Evolutionary conservation across 2,888 invertebrate genomes (phyloP).

Genomic region (Oeneis ivallda): DNA sequence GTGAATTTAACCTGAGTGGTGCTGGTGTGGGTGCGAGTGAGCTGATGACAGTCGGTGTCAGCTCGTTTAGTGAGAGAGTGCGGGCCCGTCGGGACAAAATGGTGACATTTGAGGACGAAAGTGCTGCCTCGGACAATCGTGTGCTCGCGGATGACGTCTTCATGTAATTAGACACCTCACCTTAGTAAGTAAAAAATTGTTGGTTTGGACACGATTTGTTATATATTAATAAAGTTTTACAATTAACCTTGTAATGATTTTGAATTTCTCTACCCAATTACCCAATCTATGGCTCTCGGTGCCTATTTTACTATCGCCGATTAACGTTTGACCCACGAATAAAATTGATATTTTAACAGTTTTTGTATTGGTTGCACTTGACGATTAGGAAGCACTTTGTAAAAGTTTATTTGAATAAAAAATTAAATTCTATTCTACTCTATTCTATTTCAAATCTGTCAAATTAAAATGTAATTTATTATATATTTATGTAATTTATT

Average conservation of each 20-base stretch:
- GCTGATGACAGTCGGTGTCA: constrained; percentile 47
- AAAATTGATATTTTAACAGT: too few species aligned
- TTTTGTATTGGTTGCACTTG: too few species aligned
- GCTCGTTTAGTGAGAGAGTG: constrained; percentile 36
- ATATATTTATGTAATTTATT: too few species aligned
- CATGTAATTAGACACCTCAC: constrained; percentile 83
- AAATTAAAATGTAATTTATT: too few species aligned
- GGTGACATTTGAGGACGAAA: constrained; percentile 44
- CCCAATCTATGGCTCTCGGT: not conserved
- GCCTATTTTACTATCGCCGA: too few species aligned
- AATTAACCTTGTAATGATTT: constrained; percentile 26
- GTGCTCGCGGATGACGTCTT: constrained; percentile 86
- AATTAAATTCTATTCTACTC: too few species aligned
- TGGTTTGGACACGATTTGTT: constrained; percentile 43
- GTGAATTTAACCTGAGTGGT: constrained; percentile 90
- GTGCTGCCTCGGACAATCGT: constrained; percentile 53
- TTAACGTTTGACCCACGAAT: too few species aligned
- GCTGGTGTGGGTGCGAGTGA: constrained; percentile 76
- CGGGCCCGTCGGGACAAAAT: constrained; percentile 44
- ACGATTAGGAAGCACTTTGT: too few species aligned
- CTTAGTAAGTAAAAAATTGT: constrained; percentile 30
- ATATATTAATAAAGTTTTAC: constrained; percentile 40
- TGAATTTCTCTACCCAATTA: not conserved
- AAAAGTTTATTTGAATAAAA: too few species aligned
- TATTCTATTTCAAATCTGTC: too few species aligned